Percentiles rank a stretch among this genome's conserved stretches.
phyloP scores from a whole-genome alignment of 1,140 invertebrate species.

The Saccostrea cuccullata region DNA sequence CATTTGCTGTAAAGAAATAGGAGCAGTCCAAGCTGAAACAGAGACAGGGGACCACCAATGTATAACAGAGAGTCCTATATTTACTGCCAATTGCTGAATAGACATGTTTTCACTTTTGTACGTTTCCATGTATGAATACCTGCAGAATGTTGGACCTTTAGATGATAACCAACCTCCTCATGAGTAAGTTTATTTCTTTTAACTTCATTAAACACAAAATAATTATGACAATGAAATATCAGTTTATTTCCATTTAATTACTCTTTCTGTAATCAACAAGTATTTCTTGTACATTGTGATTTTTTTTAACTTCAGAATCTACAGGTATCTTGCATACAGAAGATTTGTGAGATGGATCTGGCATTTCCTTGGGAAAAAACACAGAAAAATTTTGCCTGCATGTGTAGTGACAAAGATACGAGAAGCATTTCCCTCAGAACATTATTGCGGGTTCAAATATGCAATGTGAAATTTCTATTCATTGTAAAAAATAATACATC shows the following conservation, averaged over 20 bases:
- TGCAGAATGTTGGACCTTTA: conserved; percentile 23
- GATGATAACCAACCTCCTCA: conserved; percentile 32
- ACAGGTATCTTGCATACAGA: background rate
- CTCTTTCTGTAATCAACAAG: too few species aligned
- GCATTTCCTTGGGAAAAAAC: background rate
- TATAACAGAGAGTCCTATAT: background rate
- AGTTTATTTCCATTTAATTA: too few species aligned
- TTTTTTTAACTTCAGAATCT: background rate
- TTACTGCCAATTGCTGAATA: conserved; percentile 11
- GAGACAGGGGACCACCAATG: background rate
- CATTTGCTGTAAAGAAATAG: conserved; percentile 28
- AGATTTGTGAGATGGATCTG: background rate
- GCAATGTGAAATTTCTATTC: background rate
- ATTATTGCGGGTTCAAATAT: background rate
- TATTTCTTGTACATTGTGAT: too few species aligned
- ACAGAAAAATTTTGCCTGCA: background rate
- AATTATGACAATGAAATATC: background rate
- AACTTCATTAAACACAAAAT: too few species aligned
- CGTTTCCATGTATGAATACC: conserved; percentile 28
- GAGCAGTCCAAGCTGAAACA: background rate
- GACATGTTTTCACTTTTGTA: conserved; percentile 30
- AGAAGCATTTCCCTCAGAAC: background rate
- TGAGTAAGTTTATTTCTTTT: background rate
- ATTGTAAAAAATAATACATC: background rate
- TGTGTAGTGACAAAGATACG: background rate